Evolutionary conservation across 2,113 vertebrate genomes (phyloP).

Genomic region (Coregonus clupeaformis): DNA sequence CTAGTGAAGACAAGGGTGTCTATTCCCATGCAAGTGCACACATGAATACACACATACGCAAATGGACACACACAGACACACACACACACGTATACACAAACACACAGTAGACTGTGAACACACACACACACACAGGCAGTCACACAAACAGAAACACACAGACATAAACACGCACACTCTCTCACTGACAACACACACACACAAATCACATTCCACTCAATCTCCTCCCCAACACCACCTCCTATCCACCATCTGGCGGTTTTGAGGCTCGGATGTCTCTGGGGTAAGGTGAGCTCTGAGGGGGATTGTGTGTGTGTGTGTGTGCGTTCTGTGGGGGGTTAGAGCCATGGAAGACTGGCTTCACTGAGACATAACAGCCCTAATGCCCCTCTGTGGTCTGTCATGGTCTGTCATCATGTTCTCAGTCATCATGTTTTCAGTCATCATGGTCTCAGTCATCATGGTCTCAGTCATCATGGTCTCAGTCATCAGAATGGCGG

Average conservation of each 20-base stretch:
- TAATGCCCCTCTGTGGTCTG: background rate
- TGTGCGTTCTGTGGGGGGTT: background rate
- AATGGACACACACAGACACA: background rate
- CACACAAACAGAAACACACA: conserved; percentile 11
- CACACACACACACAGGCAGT: background rate
- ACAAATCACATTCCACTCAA: too few species aligned
- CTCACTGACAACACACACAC: too few species aligned
- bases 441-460: too few species aligned
- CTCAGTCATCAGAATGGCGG: too few species aligned
- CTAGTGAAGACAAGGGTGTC: background rate
- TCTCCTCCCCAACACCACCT: conserved; percentile 43
- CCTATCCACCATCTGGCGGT: conserved; percentile 71
- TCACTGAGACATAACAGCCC: background rate
- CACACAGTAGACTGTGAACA: background rate
- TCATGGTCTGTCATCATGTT: too few species aligned
- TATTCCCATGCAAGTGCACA: background rate
- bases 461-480: too few species aligned
- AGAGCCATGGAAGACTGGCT: background rate
- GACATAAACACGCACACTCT: conserved; percentile 41
- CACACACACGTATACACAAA: background rate
- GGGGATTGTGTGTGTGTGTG: conserved; percentile 9
- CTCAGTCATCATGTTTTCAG: too few species aligned
- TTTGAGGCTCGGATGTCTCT: conserved; percentile 65
- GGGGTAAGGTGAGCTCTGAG: conserved; percentile 62
- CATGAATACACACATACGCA: background rate